Evolutionary conservation across 1,140 invertebrate species (phyloP).

Genomic region (Meloidogyne exigua): DNA sequence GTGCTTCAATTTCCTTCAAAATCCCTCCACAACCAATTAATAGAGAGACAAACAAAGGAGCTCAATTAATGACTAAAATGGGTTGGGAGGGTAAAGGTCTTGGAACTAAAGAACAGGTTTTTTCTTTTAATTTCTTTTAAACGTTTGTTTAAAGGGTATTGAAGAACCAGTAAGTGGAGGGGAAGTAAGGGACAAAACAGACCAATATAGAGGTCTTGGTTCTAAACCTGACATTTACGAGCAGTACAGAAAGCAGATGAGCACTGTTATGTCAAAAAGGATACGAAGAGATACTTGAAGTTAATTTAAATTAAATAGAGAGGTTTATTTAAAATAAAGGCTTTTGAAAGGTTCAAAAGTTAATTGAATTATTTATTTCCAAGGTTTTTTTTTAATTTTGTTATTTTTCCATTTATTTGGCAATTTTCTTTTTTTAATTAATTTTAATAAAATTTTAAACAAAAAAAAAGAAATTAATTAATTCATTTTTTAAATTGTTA

Average conservation of each 20-base stretch:
- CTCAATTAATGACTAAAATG: constrained; percentile 49
- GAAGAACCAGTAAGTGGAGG: constrained; percentile 38
- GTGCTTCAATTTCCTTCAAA: constrained; percentile 34
- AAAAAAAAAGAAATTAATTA: too few species aligned
- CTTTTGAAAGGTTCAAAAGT: too few species aligned
- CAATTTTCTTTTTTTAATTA: too few species aligned
- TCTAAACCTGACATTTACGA: constrained; percentile 44
- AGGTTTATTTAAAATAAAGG: too few species aligned
- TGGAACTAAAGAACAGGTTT: constrained; percentile 46
- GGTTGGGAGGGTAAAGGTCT: constrained; percentile 48
- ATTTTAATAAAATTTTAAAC: too few species aligned
- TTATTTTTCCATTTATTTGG: too few species aligned
- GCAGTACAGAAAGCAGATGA: constrained; percentile 46
- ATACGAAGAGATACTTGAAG: not conserved
- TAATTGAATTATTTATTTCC: too few species aligned
- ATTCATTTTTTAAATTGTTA: too few species aligned
- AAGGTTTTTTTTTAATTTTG: too few species aligned
- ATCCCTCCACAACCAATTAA: constrained; percentile 37
- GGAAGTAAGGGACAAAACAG: constrained; percentile 34
- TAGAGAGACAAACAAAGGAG: constrained; percentile 41
- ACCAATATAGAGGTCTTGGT: constrained; percentile 37
- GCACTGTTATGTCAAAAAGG: constrained; percentile 12
- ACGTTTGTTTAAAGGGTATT: constrained; percentile 30
- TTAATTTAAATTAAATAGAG: too few species aligned
- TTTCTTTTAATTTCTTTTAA: not conserved